Evolutionary conservation across 2,888 invertebrate genomes (phyloP), one percentile per base, ranked within the genome.

Genomic region (Agrenia bidenticulata): DNA sequence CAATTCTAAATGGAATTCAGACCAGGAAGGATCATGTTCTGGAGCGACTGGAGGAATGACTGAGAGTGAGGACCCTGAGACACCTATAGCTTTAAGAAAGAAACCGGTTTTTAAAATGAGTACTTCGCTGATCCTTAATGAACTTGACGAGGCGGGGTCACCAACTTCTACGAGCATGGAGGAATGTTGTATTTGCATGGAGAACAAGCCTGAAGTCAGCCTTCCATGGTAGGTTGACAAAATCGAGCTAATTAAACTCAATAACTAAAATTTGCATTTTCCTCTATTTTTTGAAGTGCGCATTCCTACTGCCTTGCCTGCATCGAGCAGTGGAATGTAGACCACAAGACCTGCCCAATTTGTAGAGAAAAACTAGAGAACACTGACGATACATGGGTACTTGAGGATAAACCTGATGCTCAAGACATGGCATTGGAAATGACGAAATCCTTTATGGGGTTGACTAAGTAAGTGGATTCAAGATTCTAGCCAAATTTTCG

Each of bases 151-250:
- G 19, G 63, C 61, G 17, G 50, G 65, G 63, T 58, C 24, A 21
- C 23, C 37, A 15, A 21, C 45, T 7, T 13, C 57, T 11, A 7
- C 58, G 2, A 80, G 80, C 63, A 77, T 80, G 27, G 81, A 82
- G 57, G 87, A 88, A 77, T 89, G 89, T 77, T 86, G 86, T 77
- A 88, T 89, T 76, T 89, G 89, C 78, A 83, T 89, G 79, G 88
- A 89, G 77, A 80, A 87, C 61, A 84, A 84, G 77, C 86, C 87
- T 0, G 87, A 88, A 78, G 83, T 88, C 27, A 84, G 86, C 69
- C 80, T 89, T 68, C 86, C 37, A 2, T 51, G n/a, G n/a, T n/a
- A n/a, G n/a, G n/a, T n/a, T n/a, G n/a, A n/a, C n/a, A n/a, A n/a
- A 9, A 39, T 39, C 15, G n/a, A n/a, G n/a, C n/a, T n/a, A n/a